Conservation (phyloP, 1,140 invertebrate species). For the Anthonomus grandis region DNA sequence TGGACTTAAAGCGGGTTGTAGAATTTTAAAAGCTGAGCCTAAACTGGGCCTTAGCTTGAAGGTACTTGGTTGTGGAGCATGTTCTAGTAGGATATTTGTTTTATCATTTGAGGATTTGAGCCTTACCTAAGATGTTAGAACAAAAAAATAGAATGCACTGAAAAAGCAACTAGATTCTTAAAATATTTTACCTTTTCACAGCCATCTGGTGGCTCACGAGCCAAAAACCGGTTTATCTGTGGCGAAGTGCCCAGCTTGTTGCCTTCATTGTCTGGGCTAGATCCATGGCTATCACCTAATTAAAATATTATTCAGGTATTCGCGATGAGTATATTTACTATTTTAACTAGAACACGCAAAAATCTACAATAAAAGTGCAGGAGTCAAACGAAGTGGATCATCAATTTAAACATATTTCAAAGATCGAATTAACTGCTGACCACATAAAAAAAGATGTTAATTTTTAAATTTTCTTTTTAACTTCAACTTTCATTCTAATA, state of each 20-base stretch:
- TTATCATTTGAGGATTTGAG: constrained; percentile 35
- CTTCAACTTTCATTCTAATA: no score
- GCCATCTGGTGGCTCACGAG: constrained; percentile 81
- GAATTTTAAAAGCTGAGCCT: constrained; percentile 77
- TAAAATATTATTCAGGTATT: constrained; percentile 1
- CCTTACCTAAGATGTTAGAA: constrained; percentile 10
- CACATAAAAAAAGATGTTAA: no score
- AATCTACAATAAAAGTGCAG: no score
- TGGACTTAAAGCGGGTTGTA: constrained; percentile 59
- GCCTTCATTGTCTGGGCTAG: constrained; percentile 57
- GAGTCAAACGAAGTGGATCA: not conserved
- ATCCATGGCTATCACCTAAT: constrained; percentile 55
- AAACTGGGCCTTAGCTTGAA: constrained; percentile 78
- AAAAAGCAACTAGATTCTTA: not conserved
- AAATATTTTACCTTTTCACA: constrained; percentile 59
- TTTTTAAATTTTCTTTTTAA: no score
- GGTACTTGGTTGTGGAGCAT: constrained; percentile 43
- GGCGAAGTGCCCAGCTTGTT: constrained; percentile 66
- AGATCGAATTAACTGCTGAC: no score
- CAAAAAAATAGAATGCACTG: not conserved
- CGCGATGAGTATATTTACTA: not conserved
- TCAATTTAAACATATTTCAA: no score
- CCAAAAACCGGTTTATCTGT: constrained; percentile 69
- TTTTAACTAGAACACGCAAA: not conserved
- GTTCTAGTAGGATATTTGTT: constrained; percentile 60